Evolutionary conservation across 2,888 invertebrate species (phyloP), one percentile per base, ranked within the genome.

Genomic region (Mantis religiosa): DNA sequence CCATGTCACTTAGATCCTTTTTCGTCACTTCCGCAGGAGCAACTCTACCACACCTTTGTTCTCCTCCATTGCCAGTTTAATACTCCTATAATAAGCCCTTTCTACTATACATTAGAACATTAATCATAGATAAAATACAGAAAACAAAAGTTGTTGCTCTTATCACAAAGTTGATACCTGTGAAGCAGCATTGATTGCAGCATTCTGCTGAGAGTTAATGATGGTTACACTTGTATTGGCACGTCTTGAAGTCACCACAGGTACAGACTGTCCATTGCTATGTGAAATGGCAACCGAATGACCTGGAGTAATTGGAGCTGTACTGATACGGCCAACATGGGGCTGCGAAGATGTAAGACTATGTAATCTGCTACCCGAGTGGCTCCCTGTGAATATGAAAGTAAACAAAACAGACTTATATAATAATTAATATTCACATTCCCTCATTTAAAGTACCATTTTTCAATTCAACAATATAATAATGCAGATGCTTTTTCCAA

Each of bases 211-310:
- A 34, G 94, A 94, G 92, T 96, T 96, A 89, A 97, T 95, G 92
- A 97, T 94, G 1, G 97, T 97, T 1, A 97, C 96, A 91, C 96
- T 97, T n/a, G 97, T 97, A 92, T 97, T 97, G 92, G 96, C 95
- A 87, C 96, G 94, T 4, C 95, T 93, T 81, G 95, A 94, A 81
- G 96, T 95, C 83, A 96, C 96, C 30, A 95, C 94, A 4, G 89
- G 89, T n/a, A 89, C 83, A 15, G 87, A 86, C 71, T 89, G 89
- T 54, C 86, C n/a, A 54, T 47, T 34, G 84, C 84, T 85, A 34
- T 87, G 87, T 87, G 82, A 87, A n/a, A 87, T 41, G 34, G 87
- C 87, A 82, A 87, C n/a, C 8, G 87, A 87, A 25, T 87, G 87
- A 28, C 82, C 82, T 30, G 34, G 15, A 30, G 84, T 41, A 28